phyloP scores from a whole-genome alignment of 2,888 invertebrate genomes.

The Malacosoma neustria region DNA sequence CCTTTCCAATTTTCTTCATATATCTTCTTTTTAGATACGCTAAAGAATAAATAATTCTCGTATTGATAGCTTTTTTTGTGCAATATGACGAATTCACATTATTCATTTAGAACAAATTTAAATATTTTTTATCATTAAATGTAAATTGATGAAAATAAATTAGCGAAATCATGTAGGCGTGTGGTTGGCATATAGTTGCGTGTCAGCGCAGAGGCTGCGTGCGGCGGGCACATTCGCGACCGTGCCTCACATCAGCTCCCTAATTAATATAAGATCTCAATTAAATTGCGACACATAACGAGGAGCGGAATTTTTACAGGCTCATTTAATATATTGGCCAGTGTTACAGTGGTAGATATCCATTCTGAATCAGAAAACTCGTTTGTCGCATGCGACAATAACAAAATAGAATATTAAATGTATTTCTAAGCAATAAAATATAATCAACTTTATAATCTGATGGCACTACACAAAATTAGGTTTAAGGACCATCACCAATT shows the following conservation, averaged over 20 bases:
- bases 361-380: slow-evolving; percentile 46
- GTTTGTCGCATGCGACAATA: slow-evolving; percentile 39
- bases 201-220: slow-evolving; percentile 51
- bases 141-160: too few species aligned
- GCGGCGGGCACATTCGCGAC: slow-evolving; percentile 62
- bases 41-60: too few species aligned
- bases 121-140: too few species aligned
- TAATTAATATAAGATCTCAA: slow-evolving; percentile 76
- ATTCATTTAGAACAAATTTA: too few species aligned
- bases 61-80: too few species aligned
- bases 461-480: slow-evolving; percentile 29
- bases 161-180: slow-evolving; percentile 9
- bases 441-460: slow-evolving; percentile 36
- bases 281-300: slow-evolving; percentile 72
- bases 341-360: slow-evolving; percentile 27
- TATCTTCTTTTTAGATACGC: too few species aligned
- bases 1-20: too few species aligned
- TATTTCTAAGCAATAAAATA: too few species aligned
- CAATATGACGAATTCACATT: too few species aligned
- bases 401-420: slow-evolving; percentile 35
- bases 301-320: slow-evolving; percentile 58
- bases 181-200: slow-evolving; percentile 43
- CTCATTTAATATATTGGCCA: slow-evolving; percentile 42
- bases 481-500: too few species aligned
- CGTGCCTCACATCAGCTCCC: slow-evolving; percentile 59